phyloP scores from a whole-genome alignment of 2,888 invertebrate genomes.

The Spodoptera exigua region DNA sequence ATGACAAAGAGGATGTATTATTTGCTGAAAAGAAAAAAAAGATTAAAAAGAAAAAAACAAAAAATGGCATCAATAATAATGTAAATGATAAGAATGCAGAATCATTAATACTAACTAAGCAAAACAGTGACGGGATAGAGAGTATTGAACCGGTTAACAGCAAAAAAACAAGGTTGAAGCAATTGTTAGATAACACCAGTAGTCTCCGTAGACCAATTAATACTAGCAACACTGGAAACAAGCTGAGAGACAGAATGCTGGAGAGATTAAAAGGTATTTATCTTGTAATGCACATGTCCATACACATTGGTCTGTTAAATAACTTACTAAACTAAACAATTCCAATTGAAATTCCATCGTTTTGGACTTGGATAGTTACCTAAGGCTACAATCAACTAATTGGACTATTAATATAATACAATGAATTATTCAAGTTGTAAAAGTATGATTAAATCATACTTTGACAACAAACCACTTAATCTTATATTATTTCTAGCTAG shows the following conservation, averaged over 20 bases:
- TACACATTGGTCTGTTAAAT: too few relatives aligned
- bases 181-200: slow-evolving; percentile 56
- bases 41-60: slow-evolving; percentile 43
- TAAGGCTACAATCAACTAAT: too few relatives aligned
- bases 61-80: slow-evolving; percentile 10
- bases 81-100: slow-evolving; percentile 18
- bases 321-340: too few relatives aligned
- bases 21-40: slow-evolving; percentile 61
- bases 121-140: slow-evolving; percentile 23
- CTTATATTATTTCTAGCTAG: too few relatives aligned
- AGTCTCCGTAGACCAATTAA: slow-evolving; percentile 70
- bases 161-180: slow-evolving; percentile 69
- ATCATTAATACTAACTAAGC: slow-evolving; percentile 16
- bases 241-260: slow-evolving; percentile 91
- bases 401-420: too few relatives aligned
- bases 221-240: slow-evolving; percentile 63
- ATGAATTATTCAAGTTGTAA: too few relatives aligned
- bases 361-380: too few relatives aligned
- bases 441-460: too few relatives aligned
- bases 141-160: slow-evolving; percentile 48
- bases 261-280: slow-evolving; percentile 90
- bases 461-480: too few relatives aligned
- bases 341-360: too few relatives aligned
- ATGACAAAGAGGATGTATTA: slow-evolving; percentile 66
- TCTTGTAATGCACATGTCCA: too few relatives aligned